Evolutionary conservation across 2,113 vertebrate genomes (phyloP), one percentile per base, ranked within the genome.

Genomic region (Nansenia antarctica): DNA sequence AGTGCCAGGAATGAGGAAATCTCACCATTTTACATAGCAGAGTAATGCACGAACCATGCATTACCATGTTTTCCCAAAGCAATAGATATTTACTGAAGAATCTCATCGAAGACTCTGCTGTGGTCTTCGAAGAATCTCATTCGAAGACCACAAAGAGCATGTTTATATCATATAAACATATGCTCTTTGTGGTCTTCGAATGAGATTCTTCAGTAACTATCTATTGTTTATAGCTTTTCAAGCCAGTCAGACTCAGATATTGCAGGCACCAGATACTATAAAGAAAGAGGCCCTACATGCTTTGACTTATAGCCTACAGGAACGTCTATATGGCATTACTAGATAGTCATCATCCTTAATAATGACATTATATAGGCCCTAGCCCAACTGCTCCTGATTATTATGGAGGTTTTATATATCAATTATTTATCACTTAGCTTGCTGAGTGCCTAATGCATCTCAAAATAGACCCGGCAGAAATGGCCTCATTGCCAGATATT

Each of bases 361-460:
- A 73, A 77, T 80, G 74, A 75, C 45, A 83, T 62, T 49, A 45
- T 4, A 2, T 0, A 34, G 22, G 7, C 8, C 20, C n/a, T 79
- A 81, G 69, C 45, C 37, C 49, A 60, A 67, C 57, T 53, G 47
- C 65, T n/a, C 29, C 39, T 35, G 52, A 64, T 71, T 34, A n/a
- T 61, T 73, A 87, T 68, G 49, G 76, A 83, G 67, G 57, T 60
- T 31, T 58, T 14, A 60, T 82, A 0, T 81, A 63, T 92, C 72
- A 90, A 92, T 90, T 85, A 92, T 92, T 91, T 79, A 91, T 83
- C 72, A 74, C 60, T 84, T 73, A 69, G 74, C 77, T 69, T 76
- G 79, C 80, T 70, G 29, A 68, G 65, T 77, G 81, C 80, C 76
- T 80, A 83, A 84, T 82, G 85, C 76, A 79, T 88, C 90, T 88